phyloP scores from a whole-genome alignment of 2,888 invertebrate species.

The Dorcus hopei region DNA sequence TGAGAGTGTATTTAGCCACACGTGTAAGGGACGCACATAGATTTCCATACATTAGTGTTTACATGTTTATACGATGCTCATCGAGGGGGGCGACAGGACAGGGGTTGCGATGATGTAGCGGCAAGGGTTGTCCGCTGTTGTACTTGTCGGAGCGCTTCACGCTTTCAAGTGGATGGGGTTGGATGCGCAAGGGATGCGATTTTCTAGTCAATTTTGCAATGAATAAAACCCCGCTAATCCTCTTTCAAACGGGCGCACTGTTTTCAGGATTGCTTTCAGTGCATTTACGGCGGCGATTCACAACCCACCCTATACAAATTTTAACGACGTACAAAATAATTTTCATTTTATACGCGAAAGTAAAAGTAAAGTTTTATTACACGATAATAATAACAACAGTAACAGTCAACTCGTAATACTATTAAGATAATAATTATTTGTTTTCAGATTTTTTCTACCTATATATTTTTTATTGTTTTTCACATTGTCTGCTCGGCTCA shows the following conservation, averaged over 20 bases:
- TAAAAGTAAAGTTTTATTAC: too few relatives aligned
- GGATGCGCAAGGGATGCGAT: conserved; percentile 40
- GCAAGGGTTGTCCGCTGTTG: conserved; percentile 24
- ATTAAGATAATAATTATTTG: too few relatives aligned
- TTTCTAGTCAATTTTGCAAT: conserved; percentile 50
- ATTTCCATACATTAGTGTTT: conserved; percentile 44
- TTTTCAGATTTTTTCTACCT: too few relatives aligned
- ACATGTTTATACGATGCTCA: conserved; percentile 43
- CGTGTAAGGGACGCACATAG: conserved; percentile 19
- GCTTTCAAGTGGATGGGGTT: conserved; percentile 38
- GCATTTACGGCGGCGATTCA: too few relatives aligned
- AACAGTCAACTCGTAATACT: too few relatives aligned
- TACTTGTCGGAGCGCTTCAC: conserved; percentile 31
- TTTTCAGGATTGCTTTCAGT: too few relatives aligned
- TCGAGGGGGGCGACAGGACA: conserved; percentile 17
- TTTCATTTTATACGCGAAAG: too few relatives aligned
- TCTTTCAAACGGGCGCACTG: background rate
- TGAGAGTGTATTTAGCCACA: conserved; percentile 13
- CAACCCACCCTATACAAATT: too few relatives aligned
- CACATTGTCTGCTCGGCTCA: too few relatives aligned
- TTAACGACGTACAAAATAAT: too few relatives aligned
- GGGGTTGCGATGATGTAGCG: background rate
- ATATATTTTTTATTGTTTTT: too few relatives aligned
- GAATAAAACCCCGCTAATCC: conserved; percentile 19
- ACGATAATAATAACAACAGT: too few relatives aligned